phyloP scores from a whole-genome alignment of 2,113 vertebrate genomes.

The Hystrix brachyura region DNA sequence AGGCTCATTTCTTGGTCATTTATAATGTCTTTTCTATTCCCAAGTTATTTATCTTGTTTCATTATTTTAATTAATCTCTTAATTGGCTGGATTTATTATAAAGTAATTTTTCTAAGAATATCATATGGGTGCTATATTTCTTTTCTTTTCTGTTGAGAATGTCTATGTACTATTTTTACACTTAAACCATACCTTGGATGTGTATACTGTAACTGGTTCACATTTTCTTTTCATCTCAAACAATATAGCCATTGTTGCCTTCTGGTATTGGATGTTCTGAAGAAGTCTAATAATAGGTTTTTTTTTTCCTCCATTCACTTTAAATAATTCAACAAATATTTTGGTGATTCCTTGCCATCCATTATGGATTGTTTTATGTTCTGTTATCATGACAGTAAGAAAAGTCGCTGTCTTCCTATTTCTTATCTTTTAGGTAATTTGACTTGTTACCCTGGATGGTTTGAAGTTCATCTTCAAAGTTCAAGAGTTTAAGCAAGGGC shows the following conservation, averaged over 20 bases:
- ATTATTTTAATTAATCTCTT: background rate
- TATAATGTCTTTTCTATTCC: background rate
- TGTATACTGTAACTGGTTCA: too few species aligned
- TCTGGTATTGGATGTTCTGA: too few species aligned
- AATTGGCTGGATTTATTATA: background rate
- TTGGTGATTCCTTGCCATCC: background rate
- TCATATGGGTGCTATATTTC: background rate
- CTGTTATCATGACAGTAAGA: background rate
- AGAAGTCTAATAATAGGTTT: too few species aligned
- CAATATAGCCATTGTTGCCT: too few species aligned
- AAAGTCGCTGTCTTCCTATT: background rate
- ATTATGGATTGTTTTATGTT: background rate
- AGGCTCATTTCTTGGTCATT: background rate
- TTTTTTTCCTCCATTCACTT: too few species aligned
- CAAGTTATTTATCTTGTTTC: constrained; percentile 40
- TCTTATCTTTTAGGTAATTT: background rate
- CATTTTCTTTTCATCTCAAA: too few species aligned
- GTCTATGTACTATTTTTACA: background rate
- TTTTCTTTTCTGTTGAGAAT: background rate
- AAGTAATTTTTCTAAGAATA: background rate
- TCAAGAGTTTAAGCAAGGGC: background rate
- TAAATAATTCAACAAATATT: background rate
- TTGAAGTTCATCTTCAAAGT: background rate
- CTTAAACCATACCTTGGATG: too few species aligned
- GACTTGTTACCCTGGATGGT: background rate